Evolutionary conservation across 2,797 vertebrate species (phyloP), one percentile per base, ranked within the genome.

Genomic region (Helarctos malayanus): DNA sequence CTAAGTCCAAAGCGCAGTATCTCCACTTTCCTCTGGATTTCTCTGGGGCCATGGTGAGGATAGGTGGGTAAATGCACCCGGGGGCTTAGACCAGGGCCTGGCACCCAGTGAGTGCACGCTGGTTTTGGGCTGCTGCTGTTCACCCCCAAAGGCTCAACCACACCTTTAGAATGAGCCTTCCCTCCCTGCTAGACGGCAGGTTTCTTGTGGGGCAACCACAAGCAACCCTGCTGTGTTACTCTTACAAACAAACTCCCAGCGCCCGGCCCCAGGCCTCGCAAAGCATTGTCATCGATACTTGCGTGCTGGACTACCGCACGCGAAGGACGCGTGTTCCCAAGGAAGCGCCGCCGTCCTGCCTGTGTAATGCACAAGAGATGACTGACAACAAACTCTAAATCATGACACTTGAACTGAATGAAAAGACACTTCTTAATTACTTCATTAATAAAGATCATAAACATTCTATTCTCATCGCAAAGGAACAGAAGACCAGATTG

Each of bases 351-450:
- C 52, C 3, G 1, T 21, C 76, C 91, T 4, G 2, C 12, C 0
- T 41, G 0, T 14, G 23, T 3, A 7, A 1, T 0, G 16, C 41
- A 56, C 52, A 1, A 0, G 76, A 49, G 94, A 81, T n/a, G 23
- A 21, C 71, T 57, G 52, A 29, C 32, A 14, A 49, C 84, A 88
- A 3, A 75, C 54, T 49, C 75, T 45, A n/a, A 38, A n/a, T 59
- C 15, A 10, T 19, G 86, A 95, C 93, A 79, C 91, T 83, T 89
- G 78, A 84, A 89, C 87, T 71, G 87, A 97, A 97, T 84, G 87
- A 91, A 95, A 94, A 97, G 91, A 57, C 88, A 80, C 83, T 95
- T 95, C 63, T 94, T 95, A 86, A 89, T 95, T 45, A 94, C 88
- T 89, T 93, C 93, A 79, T 93, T 85, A 96, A 95, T 89, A 92